phyloP scores from a whole-genome alignment of 2,888 invertebrate genomes.

The Pocota personata region DNA sequence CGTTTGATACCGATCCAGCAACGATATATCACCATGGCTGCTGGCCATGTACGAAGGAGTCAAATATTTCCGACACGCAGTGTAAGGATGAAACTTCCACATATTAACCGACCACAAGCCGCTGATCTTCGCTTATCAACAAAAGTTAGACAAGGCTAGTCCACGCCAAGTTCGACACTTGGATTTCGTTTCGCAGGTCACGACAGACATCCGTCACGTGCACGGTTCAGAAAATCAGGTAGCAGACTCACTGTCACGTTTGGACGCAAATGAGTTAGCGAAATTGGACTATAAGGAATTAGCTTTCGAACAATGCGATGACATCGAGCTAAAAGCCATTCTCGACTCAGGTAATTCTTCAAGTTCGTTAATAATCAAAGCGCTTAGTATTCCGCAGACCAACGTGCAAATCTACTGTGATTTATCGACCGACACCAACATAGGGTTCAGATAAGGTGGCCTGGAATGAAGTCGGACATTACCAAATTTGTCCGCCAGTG shows the following conservation, averaged over 20 bases:
- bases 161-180: not conserved
- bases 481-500: too few species aligned
- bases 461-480: too few species aligned
- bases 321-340: not conserved
- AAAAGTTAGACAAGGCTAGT: not conserved
- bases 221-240: too few species aligned
- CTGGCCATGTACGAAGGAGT: too few species aligned
- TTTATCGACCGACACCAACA: not conserved
- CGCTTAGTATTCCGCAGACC: not conserved
- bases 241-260: too few species aligned
- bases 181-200: not conserved
- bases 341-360: not conserved
- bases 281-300: not conserved
- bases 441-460: too few species aligned
- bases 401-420: not conserved
- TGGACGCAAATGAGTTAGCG: too few species aligned
- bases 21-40: slow-evolving; percentile 78
- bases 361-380: not conserved
- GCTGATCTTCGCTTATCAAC: not conserved
- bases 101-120: slow-evolving; percentile 64
- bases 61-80: slow-evolving; percentile 73
- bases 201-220: too few species aligned
- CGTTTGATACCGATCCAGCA: slow-evolving; percentile 76
- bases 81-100: slow-evolving; percentile 62
- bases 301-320: too few species aligned